phyloP scores from a whole-genome alignment of 2,113 vertebrate species.

The Chlorodrepanis virens region DNA sequence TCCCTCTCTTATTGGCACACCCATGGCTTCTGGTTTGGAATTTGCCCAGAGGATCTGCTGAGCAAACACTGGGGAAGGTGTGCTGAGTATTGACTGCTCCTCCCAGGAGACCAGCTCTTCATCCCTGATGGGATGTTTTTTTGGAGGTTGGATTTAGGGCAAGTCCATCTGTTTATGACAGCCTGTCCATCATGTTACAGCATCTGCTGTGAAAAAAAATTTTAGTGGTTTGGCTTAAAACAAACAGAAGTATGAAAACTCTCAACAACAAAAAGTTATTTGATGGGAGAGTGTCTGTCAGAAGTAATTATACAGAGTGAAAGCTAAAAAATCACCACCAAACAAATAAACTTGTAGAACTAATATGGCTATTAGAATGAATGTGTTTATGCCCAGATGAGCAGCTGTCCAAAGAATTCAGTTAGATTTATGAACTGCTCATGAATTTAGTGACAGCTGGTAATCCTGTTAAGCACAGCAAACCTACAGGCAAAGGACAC shows the following conservation, averaged over 20 bases:
- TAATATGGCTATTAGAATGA: slow-evolving; percentile 18
- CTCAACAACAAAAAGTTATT: neutral
- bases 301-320: neutral
- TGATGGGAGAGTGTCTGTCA: slow-evolving; percentile 12
- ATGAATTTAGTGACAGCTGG: slow-evolving; percentile 43
- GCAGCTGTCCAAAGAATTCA: slow-evolving; percentile 52
- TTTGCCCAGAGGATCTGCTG: neutral
- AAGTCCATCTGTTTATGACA: slow-evolving; percentile 32
- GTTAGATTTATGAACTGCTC: neutral
- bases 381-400: slow-evolving; percentile 55
- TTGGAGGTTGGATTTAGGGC: neutral
- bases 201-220: neutral
- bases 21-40: neutral
- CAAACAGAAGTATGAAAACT: neutral
- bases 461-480: slow-evolving; percentile 10
- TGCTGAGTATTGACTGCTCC: neutral
- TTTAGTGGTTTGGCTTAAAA: neutral
- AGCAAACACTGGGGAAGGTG: neutral
- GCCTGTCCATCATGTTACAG: neutral
- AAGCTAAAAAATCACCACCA: slow-evolving; percentile 23
- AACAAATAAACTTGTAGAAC: slow-evolving; percentile 21
- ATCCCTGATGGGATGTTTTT: neutral
- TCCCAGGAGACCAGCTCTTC: neutral
- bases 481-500: slow-evolving; percentile 12
- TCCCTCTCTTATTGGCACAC: neutral